These are phyloP conservation scores for Leucophenga montana DNA, from an alignment of 2,888 invertebrate species.

Conservation along the genomic window DNA sequence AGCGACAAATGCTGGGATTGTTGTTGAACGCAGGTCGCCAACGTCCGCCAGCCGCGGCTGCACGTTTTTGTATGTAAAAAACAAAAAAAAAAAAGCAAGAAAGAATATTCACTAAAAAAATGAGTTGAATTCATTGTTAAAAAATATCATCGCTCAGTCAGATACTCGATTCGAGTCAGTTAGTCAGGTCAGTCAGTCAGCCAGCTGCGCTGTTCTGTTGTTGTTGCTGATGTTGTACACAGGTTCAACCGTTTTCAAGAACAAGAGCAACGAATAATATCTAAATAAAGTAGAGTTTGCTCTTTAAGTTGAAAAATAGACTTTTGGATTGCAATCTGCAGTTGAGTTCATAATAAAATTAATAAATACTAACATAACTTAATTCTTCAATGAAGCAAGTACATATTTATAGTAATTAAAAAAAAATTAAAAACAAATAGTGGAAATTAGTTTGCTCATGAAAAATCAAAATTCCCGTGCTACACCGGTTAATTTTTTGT, in stretches of 20 bases:
- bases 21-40: background rate
- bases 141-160: background rate
- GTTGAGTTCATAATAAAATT: no score
- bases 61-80: background rate
- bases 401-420: no score
- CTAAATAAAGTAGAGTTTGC: no score
- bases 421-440: no score
- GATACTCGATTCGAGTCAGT: background rate
- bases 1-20: conserved; percentile 12
- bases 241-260: conserved; percentile 36
- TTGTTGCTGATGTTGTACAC: conserved; percentile 36
- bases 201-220: background rate
- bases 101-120: background rate
- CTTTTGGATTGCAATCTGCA: no score
- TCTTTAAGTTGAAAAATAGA: no score
- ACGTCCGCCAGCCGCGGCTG: background rate
- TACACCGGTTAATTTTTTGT: no score
- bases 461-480: no score
- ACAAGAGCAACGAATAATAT: no score
- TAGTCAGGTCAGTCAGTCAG: background rate
- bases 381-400: no score
- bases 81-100: background rate
- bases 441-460: no score
- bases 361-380: no score
- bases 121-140: conserved; percentile 4